These are phyloP conservation scores for Coptotermes formosanus DNA, from an alignment of 1,140 invertebrate species.

Conservation along the genomic window DNA sequence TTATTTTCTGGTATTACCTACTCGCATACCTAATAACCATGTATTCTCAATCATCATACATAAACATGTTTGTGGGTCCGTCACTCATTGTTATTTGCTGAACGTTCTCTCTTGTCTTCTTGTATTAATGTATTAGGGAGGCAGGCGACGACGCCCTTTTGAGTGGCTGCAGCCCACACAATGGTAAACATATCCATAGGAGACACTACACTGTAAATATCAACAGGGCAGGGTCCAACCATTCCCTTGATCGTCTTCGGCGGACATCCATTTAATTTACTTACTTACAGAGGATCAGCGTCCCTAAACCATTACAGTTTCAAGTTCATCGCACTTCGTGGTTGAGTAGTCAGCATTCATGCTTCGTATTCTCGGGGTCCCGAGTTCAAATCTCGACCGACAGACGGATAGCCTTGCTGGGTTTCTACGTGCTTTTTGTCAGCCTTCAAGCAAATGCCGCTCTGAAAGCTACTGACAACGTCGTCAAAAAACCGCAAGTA, in stretches of 20 bases:
- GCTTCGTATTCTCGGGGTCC: no score
- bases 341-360: no score
- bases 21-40: not conserved
- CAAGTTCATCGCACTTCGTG: no score
- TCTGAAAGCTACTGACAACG: no score
- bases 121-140: constrained; percentile 11
- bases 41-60: not conserved
- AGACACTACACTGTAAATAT: not conserved
- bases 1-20: not conserved
- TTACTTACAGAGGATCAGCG: no score
- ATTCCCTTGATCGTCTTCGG: not conserved
- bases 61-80: constrained; percentile 8
- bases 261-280: not conserved
- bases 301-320: no score
- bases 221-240: not conserved
- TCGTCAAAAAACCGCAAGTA: no score
- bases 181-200: not conserved
- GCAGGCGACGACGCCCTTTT: not conserved
- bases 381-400: no score
- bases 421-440: no score
- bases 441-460: no score
- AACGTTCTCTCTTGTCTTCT: constrained; percentile 2
- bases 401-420: no score
- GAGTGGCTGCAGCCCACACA: not conserved
- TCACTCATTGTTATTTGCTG: constrained; percentile 12